Base-by-base conservation (phyloP, 2,888 invertebrate genomes). In the Hypercompe scribonia region DNA sequence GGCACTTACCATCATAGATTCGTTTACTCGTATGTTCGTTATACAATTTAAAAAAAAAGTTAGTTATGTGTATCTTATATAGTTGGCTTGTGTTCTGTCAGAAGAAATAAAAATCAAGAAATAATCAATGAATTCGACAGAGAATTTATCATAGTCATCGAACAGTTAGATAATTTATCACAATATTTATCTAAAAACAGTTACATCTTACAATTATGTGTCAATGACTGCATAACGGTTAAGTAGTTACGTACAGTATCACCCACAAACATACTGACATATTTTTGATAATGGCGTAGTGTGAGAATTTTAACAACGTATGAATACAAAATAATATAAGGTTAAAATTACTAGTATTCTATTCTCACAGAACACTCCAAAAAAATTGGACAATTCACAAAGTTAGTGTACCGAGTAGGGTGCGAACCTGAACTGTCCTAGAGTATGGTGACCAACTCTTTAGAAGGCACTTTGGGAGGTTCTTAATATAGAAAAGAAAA, bases 231-330 rank as follows among this genome's bases (percentile, higher is more conserved):
- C 39, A 24, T 69, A 69, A 69, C 63, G 31, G 63, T 69, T 33
- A 24, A 31, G 31, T 61, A 69, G 42, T 61, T 39, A n/a, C 69
- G 50, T 50, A 33, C 13, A 31, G 50, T 46, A 64, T 70, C 70
- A 65, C 70, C 70, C 64, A 50, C 70, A 70, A 65, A 70, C 70
- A 70, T 46, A 70, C 50, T 70, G 50, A 70, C 70, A 70, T 65
- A 65, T 70, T 70, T 70, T 4, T 50, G 8, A 7, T 34, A 46
- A 65, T 46, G 46, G 11, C 24, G 39, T 61, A 21, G 18, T 65
- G 65, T 65, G 70, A 34, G 70, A 65, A 54, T n/a, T 36, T 65
- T 34, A 33, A 67, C 42, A 31, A 21, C 10, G 18, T 31, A 28
- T 5, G 42, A 39, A 61, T 61, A 15, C 28, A 61, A 7, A 58